Conservation (phyloP, 2,888 invertebrate species). For the Chesias legatella region DNA sequence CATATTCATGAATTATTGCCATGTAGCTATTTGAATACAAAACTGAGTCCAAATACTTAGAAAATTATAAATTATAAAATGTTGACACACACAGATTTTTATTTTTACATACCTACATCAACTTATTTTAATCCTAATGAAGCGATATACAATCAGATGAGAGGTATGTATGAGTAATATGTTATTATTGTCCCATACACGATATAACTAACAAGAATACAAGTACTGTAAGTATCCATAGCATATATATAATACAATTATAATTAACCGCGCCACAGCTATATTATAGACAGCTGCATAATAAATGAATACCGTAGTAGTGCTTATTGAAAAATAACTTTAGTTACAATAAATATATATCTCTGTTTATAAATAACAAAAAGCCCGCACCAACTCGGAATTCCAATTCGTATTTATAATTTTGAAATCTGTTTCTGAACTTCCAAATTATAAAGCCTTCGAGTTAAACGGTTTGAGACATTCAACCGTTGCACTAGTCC, state of each 20-base stretch:
- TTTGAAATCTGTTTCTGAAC: no score
- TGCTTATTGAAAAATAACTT: constrained; percentile 25
- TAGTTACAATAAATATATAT: constrained; percentile 31
- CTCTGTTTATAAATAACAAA: constrained; percentile 27
- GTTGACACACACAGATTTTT: no score
- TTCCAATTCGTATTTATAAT: no score
- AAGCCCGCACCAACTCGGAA: neutral
- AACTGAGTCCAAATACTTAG: no score
- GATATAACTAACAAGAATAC: constrained; percentile 21
- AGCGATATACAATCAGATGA: neutral
- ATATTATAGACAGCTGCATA: constrained; percentile 17
- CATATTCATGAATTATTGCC: neutral
- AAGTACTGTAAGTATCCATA: constrained; percentile 18
- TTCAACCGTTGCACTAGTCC: no score
- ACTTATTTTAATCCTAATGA: no score
- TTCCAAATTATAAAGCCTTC: no score
- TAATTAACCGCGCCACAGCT: constrained; percentile 6
- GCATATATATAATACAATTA: constrained; percentile 5
- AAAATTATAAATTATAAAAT: no score
- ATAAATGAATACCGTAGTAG: constrained; percentile 16
- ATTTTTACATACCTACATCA: no score
- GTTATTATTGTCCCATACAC: constrained; percentile 29
- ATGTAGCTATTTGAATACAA: no score
- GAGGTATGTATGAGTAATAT: constrained; percentile 14
- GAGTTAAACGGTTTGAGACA: no score